Conservation (phyloP, 2,113 vertebrate genomes). For the Isurus oxyrinchus region DNA sequence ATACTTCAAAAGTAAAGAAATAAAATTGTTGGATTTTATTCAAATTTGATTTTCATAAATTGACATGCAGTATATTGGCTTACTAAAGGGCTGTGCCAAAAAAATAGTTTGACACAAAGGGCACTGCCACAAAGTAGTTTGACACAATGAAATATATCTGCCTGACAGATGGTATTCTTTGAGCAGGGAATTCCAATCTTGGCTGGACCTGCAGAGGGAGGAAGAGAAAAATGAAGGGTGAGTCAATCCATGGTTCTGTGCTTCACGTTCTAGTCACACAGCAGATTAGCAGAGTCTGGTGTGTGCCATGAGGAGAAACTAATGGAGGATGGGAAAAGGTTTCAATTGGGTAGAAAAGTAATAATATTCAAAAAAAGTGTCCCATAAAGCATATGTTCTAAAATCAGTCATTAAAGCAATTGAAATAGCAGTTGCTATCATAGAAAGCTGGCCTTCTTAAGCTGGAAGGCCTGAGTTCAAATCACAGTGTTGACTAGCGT, state of each 20-base stretch:
- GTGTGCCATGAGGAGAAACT: not conserved
- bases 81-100: not conserved
- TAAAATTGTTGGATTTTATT: not conserved
- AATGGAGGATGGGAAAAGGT: not conserved
- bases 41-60: not conserved
- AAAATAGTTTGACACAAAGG: not conserved
- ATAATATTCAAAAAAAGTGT: not conserved
- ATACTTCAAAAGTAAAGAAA: not conserved
- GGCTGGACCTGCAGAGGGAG: not conserved
- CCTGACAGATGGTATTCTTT: conserved; percentile 18
- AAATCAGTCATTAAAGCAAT: not conserved
- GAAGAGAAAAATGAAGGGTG: not conserved
- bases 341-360: not conserved
- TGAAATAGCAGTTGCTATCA: not conserved
- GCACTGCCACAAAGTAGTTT: not conserved
- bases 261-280: not conserved
- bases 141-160: not conserved
- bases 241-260: not conserved
- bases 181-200: not conserved
- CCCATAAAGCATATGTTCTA: not conserved
- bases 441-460: not conserved
- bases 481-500: not conserved
- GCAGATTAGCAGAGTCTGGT: not conserved
- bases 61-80: not conserved
- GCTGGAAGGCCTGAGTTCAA: not conserved